Conservation (phyloP, 2,888 invertebrate genomes). For the Kryphioiulus occultus region DNA sequence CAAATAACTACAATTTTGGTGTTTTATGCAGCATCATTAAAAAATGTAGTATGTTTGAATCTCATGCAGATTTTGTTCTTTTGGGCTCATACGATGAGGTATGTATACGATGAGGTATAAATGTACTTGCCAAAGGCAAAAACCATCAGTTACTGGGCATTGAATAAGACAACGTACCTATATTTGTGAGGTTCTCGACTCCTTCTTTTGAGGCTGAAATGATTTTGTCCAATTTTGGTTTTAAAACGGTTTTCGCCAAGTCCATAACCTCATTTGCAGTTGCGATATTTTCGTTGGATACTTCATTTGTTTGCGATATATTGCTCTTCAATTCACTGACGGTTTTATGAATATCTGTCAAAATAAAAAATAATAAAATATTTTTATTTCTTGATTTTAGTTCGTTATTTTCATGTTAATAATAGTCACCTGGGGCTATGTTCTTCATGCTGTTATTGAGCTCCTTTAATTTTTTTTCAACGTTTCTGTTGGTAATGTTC, state of each 20-base stretch:
- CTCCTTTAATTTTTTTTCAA: conserved; percentile 17
- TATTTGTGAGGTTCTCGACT: conserved; percentile 48
- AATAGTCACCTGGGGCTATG: background rate
- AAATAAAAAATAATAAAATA: background rate
- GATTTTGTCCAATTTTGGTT: conserved; percentile 43
- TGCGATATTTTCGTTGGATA: background rate
- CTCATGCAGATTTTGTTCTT: too few relatives aligned
- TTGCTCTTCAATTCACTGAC: background rate
- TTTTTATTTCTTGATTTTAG: background rate
- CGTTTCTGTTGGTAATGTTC: background rate
- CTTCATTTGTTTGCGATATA: background rate
- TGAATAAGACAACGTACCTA: background rate
- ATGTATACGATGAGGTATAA: background rate
- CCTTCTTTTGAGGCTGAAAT: conserved; percentile 27
- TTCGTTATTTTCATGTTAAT: background rate
- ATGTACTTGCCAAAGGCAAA: background rate
- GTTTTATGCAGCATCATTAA: too few relatives aligned
- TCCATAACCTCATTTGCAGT: background rate
- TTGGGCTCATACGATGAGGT: too few relatives aligned
- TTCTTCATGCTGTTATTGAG: background rate
- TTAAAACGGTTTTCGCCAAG: background rate
- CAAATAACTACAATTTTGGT: too few relatives aligned
- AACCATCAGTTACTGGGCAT: background rate
- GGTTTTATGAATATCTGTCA: background rate
- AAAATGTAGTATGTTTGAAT: too few relatives aligned